phyloP scores from a whole-genome alignment of 2,797 vertebrate genomes.

The Calcarius lapponicus region DNA sequence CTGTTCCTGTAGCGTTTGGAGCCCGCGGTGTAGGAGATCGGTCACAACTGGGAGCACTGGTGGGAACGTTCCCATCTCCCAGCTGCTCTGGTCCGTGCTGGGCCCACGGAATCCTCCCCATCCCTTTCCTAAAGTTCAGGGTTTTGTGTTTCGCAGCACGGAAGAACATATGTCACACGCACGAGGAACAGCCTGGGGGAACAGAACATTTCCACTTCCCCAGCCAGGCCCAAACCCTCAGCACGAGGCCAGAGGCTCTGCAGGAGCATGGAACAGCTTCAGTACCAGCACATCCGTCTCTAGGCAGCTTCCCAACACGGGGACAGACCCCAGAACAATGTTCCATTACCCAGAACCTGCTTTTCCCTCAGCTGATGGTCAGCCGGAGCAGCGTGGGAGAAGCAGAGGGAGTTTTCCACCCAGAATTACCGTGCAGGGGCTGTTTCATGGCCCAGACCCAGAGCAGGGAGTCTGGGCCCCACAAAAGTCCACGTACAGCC shows the following conservation, averaged over 20 bases:
- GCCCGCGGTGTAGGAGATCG: background rate
- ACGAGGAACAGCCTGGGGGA: background rate
- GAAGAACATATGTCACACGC: rapidly evolving
- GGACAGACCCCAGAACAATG: background rate
- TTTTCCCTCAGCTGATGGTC: background rate
- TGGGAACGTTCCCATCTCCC: background rate
- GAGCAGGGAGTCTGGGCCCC: background rate
- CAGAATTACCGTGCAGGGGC: background rate
- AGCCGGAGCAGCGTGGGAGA: background rate
- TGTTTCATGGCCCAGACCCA: rapidly evolving
- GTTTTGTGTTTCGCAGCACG: background rate
- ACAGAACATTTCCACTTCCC: background rate
- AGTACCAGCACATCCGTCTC: rapidly evolving
- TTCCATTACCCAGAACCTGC: rapidly evolving
- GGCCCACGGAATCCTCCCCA: background rate
- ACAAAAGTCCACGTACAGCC: rapidly evolving
- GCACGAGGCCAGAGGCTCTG: rapidly evolving
- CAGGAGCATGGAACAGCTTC: rapidly evolving
- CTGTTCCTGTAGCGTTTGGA: rapidly evolving
- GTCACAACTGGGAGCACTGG: background rate
- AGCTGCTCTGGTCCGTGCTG: background rate
- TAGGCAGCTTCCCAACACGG: background rate
- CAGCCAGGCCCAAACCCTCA: background rate
- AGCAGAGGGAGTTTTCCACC: background rate
- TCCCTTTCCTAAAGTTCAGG: background rate